Base-by-base conservation (phyloP, 2,113 vertebrate species). In the Xiphias gladius region DNA sequence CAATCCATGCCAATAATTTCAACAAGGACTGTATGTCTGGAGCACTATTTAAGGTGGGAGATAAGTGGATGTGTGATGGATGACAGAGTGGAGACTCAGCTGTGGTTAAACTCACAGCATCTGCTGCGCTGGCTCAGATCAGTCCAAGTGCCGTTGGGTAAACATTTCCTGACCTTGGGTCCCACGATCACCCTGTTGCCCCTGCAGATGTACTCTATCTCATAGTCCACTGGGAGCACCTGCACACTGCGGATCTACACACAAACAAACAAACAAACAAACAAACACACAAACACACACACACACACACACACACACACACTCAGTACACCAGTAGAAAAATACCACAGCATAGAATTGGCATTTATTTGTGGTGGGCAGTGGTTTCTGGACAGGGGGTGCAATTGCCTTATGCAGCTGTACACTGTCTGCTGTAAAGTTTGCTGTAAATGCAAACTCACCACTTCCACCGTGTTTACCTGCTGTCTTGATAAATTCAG, bases 181-280 rank as follows among this genome's bases (percentile, higher is more conserved):
- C 97, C 97, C 78, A 96, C 94, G 11, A 97, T 96, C 85, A 97
- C 94, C 10, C 96, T 93, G 88, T 95, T 96, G 3, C 95, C 96
- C 26, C 97, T 94, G 90, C 97, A 98, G 81, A 98, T 96, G 76
- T 97, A 97, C 84, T 98, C 97, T 26, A 97, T 97, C 92, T 98
- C 97, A 62, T 97, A 98, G 94, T 97, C 96, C 46, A 98, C 95
- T 0, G 97, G 97, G 67, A 98, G 94, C 73, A 96, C 92, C 67
- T 96, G 96, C 1, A 97, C 96, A 24, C 88, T 94, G 67, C 93
- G 94, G 66, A 95, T 95, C 94, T 95, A 50, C n/a, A 83, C 19
- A 72, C 32, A 85, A 50, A 62, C 58, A 89, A 41, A 55, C 22
- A 73, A 17, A 43, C 19, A 57, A 50, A 41, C 50, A 64, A 32